Evolutionary conservation across 2,888 invertebrate genomes (phyloP).

Genomic region (Habroteleia sp.): DNA sequence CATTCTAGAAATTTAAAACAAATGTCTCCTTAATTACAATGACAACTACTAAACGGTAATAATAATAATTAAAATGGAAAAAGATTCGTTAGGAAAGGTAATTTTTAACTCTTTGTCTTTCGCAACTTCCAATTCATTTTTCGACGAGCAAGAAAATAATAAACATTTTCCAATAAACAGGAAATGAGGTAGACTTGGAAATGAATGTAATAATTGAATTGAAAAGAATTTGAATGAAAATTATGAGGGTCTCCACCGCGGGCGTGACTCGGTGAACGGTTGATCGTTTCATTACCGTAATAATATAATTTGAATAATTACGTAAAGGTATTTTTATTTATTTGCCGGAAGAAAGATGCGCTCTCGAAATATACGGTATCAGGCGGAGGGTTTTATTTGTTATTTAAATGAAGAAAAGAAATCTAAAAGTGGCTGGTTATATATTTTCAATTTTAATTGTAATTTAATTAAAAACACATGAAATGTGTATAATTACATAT

Average conservation of each 20-base stretch:
- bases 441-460: constrained; percentile 8
- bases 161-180: constrained; percentile 63
- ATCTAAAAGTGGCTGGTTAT: too few relatives aligned
- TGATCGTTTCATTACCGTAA: constrained; percentile 50
- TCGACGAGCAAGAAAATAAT: constrained; percentile 21
- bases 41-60: background rate
- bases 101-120: constrained; percentile 10
- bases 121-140: constrained; percentile 6
- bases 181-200: constrained; percentile 75
- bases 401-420: constrained; percentile 13
- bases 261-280: constrained; percentile 33
- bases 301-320: constrained; percentile 55
- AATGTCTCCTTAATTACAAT: constrained; percentile 1
- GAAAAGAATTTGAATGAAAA: constrained; percentile 57
- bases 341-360: constrained; percentile 8
- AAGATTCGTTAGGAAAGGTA: background rate
- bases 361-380: constrained; percentile 13
- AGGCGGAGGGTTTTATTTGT: constrained; percentile 12
- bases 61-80: constrained; percentile 1
- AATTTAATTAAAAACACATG: background rate
- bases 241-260: constrained; percentile 40
- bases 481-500: too few relatives aligned
- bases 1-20: constrained; percentile 7
- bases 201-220: constrained; percentile 72
- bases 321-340: constrained; percentile 37